Evolutionary conservation across 2,113 vertebrate species (phyloP).

Genomic region (Oncorhynchus kisutch): DNA sequence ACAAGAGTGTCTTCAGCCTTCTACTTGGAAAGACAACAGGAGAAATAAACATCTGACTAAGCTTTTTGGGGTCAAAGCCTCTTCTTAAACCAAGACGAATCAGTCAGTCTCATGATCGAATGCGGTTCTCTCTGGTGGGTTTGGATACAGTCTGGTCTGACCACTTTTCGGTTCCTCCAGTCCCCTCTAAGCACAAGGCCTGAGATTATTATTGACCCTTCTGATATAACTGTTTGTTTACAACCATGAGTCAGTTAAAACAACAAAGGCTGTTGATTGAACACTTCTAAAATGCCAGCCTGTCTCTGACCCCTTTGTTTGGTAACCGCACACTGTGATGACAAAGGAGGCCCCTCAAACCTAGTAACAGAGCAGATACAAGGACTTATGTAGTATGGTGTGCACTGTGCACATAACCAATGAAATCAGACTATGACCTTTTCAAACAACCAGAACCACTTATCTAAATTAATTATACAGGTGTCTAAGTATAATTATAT

Average conservation of each 20-base stretch:
- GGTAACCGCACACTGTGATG: too few relatives aligned
- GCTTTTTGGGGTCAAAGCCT: neutral
- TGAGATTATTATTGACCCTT: neutral
- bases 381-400: too few relatives aligned
- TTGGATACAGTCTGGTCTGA: neutral
- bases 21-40: neutral
- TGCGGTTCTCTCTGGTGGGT: neutral
- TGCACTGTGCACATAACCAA: slow-evolving; percentile 4
- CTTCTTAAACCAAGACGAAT: neutral
- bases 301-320: too few relatives aligned
- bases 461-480: slow-evolving; percentile 72
- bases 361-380: too few relatives aligned
- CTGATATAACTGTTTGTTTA: neutral
- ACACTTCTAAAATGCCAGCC: neutral
- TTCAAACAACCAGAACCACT: slow-evolving; percentile 39
- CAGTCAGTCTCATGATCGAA: neutral
- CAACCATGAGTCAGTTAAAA: neutral
- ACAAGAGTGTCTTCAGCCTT: neutral
- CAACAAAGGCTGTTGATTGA: neutral
- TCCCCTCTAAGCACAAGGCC: neutral
- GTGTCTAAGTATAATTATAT: slow-evolving; percentile 72
- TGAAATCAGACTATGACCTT: slow-evolving; percentile 11
- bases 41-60: neutral
- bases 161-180: neutral
- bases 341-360: too few relatives aligned